phyloP scores from a whole-genome alignment of 2,797 vertebrate species.

The Myotis daubentonii region DNA sequence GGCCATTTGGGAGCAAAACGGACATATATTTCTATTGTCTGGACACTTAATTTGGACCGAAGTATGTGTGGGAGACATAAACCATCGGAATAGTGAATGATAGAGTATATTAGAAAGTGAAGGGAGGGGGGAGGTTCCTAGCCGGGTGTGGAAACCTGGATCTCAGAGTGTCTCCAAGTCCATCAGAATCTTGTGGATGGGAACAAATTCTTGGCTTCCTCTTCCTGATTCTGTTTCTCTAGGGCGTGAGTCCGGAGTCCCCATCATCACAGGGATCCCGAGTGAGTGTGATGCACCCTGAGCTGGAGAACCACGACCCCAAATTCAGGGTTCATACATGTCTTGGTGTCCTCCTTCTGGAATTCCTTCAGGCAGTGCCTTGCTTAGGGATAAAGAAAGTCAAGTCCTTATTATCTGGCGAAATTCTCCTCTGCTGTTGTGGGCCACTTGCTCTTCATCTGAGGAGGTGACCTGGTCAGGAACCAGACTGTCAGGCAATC shows the following conservation, averaged over 20 bases:
- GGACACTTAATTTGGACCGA: background rate
- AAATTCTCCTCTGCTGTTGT: conserved; percentile 43
- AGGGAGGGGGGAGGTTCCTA: background rate
- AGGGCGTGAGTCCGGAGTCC: background rate
- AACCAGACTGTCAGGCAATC: conserved; percentile 64
- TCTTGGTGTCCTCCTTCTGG: conserved; percentile 20
- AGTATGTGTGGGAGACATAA: background rate
- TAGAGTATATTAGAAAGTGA: background rate
- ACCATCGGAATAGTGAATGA: background rate
- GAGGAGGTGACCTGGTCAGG: conserved; percentile 64
- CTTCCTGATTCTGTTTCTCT: background rate
- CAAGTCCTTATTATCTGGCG: conserved; percentile 41
- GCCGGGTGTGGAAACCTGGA: background rate
- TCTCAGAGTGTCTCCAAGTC: background rate
- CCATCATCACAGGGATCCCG: background rate
- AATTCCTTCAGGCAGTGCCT: conserved; percentile 59
- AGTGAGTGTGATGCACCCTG: background rate
- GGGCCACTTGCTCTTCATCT: conserved; percentile 44
- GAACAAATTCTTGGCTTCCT: background rate
- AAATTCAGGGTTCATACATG: background rate
- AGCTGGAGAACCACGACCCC: background rate
- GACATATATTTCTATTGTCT: background rate
- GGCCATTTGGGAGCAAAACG: background rate
- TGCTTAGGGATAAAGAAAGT: conserved; percentile 61
- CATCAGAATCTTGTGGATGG: background rate